Evolutionary conservation across 2,797 vertebrate genomes (phyloP).

Genomic region (Emydoidea blandingii): DNA sequence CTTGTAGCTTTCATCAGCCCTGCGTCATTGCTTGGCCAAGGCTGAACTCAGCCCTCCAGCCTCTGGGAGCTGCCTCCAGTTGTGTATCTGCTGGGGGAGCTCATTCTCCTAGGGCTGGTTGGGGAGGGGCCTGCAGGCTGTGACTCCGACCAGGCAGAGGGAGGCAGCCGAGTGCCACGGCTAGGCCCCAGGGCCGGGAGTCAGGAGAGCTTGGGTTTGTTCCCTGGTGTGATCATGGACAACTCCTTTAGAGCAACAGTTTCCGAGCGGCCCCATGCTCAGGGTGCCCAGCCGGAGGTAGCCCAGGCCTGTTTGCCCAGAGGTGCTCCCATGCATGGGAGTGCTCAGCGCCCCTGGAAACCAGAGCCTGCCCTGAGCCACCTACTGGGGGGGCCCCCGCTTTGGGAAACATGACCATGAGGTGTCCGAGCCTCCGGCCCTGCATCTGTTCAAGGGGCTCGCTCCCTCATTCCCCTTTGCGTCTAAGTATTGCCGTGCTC

Average conservation of each 20-base stretch:
- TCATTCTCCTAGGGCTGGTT: not conserved
- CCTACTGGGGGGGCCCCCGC: rapidly evolving
- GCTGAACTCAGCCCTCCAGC: not conserved
- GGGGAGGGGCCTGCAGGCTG: not conserved
- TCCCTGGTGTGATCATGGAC: not conserved
- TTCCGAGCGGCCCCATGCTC: not conserved
- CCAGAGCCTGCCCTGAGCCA: not conserved
- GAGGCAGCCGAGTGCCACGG: not conserved
- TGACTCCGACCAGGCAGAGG: not conserved
- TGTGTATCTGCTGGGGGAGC: not conserved
- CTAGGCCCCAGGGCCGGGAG: not conserved
- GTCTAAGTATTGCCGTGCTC: not conserved
- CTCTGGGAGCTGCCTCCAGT: not conserved
- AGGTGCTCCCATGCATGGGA: not conserved
- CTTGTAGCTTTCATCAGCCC: too few relatives aligned
- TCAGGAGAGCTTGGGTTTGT: not conserved
- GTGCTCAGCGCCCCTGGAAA: not conserved
- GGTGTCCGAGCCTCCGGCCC: not conserved
- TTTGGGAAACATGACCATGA: not conserved
- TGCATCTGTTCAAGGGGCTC: too few relatives aligned
- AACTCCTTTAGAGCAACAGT: not conserved
- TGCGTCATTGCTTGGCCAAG: not conserved
- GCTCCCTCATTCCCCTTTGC: not conserved
- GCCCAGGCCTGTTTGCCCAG: not conserved
- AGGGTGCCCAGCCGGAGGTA: not conserved